phyloP scores from a whole-genome alignment of 2,888 invertebrate species.

The Pandemis cinnamomeana region DNA sequence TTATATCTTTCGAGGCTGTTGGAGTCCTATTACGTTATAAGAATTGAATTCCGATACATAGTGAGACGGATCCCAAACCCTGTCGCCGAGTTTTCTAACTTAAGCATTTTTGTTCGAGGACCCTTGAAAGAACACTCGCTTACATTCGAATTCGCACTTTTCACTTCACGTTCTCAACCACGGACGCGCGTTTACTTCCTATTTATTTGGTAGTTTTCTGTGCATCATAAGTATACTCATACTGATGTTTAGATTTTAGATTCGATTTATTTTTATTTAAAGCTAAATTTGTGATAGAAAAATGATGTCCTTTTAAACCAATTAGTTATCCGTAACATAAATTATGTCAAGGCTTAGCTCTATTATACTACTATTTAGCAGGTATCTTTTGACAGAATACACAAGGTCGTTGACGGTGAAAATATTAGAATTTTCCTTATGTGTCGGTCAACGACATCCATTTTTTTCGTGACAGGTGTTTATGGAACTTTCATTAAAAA shows the following conservation, averaged over 20 bases:
- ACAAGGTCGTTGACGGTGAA: neutral
- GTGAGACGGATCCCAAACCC: conserved; percentile 21
- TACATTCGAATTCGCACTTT: conserved; percentile 49
- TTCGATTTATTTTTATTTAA: too few relatives aligned
- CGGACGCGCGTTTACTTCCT: conserved; percentile 14
- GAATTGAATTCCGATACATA: conserved; percentile 16
- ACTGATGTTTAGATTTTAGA: neutral
- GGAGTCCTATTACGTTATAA: conserved; percentile 13
- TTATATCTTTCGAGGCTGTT: neutral
- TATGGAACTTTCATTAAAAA: neutral
- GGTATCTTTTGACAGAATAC: too few relatives aligned
- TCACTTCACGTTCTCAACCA: conserved; percentile 35
- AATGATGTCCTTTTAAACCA: too few relatives aligned
- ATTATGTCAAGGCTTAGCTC: too few relatives aligned
- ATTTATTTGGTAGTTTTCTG: neutral
- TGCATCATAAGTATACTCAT: neutral
- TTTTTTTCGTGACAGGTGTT: neutral
- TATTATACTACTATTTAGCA: too few relatives aligned
- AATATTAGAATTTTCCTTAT: neutral
- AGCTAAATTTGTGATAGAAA: too few relatives aligned
- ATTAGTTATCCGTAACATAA: too few relatives aligned
- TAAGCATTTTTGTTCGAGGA: conserved; percentile 52
- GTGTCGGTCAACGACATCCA: neutral
- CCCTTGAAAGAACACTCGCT: conserved; percentile 49
- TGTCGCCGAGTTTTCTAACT: conserved; percentile 45